phyloP scores from a whole-genome alignment of 2,888 invertebrate species.

The Silvanus unidentatus region DNA sequence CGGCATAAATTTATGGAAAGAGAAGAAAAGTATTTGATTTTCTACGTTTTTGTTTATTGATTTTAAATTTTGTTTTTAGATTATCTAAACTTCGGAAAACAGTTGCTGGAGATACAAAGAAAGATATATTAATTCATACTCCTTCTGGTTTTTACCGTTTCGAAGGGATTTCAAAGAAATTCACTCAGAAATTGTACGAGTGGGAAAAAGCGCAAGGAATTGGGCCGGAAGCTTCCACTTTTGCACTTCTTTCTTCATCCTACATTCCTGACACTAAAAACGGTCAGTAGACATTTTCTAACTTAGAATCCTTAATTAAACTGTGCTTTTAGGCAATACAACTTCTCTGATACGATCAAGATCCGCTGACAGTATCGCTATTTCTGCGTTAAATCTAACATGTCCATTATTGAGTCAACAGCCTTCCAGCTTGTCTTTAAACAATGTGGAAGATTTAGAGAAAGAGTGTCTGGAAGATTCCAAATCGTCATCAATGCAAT shows the following conservation, averaged over 20 bases:
- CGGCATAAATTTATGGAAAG: conserved; percentile 59
- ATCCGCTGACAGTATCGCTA: conserved; percentile 69
- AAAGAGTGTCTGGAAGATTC: conserved; percentile 42
- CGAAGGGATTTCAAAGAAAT: conserved; percentile 81
- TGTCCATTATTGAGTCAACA: conserved; percentile 56
- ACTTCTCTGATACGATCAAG: conserved; percentile 60
- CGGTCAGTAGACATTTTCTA: neutral
- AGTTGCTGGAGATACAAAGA: conserved; percentile 51
- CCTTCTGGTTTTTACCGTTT: conserved; percentile 79
- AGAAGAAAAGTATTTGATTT: conserved; percentile 50
- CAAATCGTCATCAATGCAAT: conserved; percentile 31
- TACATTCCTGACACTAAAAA: conserved; percentile 38
- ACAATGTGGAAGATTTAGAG: conserved; percentile 64
- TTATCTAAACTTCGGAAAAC: conserved; percentile 55
- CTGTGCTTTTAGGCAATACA: too few species aligned
- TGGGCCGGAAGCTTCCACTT: conserved; percentile 78
- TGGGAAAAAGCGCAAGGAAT: conserved; percentile 89
- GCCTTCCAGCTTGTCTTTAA: conserved; percentile 69
- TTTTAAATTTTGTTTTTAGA: conserved; percentile 39
- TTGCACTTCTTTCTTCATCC: conserved; percentile 65
- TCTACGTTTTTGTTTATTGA: neutral
- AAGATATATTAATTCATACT: conserved; percentile 76
- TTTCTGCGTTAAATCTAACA: conserved; percentile 35
- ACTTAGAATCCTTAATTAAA: neutral
- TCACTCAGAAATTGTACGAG: conserved; percentile 83